Evolutionary conservation across 2,113 vertebrate genomes (phyloP).

Genomic region (Zonotrichia leucophrys): DNA sequence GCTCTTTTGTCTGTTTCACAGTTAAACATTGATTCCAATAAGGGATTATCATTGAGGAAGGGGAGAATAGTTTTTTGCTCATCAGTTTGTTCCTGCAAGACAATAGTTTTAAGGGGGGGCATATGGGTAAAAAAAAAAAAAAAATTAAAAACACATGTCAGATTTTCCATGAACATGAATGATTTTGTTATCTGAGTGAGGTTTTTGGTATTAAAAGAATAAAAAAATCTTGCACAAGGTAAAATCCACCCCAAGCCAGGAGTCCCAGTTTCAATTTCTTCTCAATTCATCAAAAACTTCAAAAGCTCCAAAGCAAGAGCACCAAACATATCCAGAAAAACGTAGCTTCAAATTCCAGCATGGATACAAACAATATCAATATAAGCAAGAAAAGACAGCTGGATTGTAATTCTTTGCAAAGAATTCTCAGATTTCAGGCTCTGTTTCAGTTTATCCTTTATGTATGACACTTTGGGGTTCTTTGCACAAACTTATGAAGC

Average conservation of each 20-base stretch:
- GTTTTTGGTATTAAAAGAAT: not conserved
- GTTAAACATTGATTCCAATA: not conserved
- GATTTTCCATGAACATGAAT: accelerated
- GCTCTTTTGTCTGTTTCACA: not conserved
- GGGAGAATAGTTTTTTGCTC: not conserved
- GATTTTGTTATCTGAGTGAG: not conserved
- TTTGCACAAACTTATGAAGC: not conserved
- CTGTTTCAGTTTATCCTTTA: not conserved
- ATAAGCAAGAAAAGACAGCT: not conserved
- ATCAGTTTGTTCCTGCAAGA: not conserved
- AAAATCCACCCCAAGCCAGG: not conserved
- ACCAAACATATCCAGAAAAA: not conserved
- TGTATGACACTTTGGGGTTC: not conserved
- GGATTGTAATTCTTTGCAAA: not conserved
- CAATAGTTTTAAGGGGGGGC: accelerated
- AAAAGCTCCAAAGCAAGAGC: not conserved
- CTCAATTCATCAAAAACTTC: not conserved
- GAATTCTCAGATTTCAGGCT: not conserved
- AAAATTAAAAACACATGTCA: not conserved
- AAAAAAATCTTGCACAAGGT: not conserved
- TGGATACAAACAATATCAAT: not conserved
- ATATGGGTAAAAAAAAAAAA: no score
- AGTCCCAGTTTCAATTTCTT: not conserved
- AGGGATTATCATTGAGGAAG: not conserved
- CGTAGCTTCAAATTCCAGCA: not conserved